A percentile compares a stretch with the other conserved stretches of the same genome.
phyloP scores from a whole-genome alignment of 2,113 vertebrate genomes.

The Pluvianellus socialis region DNA sequence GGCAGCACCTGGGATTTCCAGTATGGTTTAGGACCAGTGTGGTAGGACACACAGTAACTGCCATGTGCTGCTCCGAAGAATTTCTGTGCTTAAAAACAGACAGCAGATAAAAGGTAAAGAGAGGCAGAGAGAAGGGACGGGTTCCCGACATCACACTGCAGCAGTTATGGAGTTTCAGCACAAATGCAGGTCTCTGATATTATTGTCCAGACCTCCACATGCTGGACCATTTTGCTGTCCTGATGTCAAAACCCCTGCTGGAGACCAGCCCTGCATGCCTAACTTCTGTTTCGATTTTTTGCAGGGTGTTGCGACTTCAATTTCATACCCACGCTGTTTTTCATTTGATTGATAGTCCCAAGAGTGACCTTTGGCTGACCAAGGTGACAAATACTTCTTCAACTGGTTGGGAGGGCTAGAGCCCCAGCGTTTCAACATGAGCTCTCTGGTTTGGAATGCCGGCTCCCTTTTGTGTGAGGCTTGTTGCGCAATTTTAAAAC shows the following conservation, averaged over 20 bases:
- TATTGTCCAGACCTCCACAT: background rate
- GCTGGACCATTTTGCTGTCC: background rate
- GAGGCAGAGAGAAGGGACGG: background rate
- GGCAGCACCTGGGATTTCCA: background rate
- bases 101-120: background rate
- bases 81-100: background rate
- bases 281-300: constrained; percentile 19
- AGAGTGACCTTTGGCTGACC: constrained; percentile 61
- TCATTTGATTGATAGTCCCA: constrained; percentile 14
- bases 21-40: background rate
- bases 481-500: constrained; percentile 41
- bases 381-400: constrained; percentile 65
- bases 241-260: constrained; percentile 5
- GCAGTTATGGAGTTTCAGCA: background rate
- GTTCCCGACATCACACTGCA: background rate
- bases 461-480: background rate
- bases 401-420: constrained; percentile 41
- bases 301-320: background rate
- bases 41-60: background rate
- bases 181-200: background rate
- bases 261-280: background rate
- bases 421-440: constrained; percentile 37
- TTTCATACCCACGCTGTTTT: constrained; percentile 27
- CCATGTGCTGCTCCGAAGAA: background rate
- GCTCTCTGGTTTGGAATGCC: constrained; percentile 58